Evolutionary conservation across 2,113 vertebrate genomes (phyloP).

Genomic region (Pitta sordida): DNA sequence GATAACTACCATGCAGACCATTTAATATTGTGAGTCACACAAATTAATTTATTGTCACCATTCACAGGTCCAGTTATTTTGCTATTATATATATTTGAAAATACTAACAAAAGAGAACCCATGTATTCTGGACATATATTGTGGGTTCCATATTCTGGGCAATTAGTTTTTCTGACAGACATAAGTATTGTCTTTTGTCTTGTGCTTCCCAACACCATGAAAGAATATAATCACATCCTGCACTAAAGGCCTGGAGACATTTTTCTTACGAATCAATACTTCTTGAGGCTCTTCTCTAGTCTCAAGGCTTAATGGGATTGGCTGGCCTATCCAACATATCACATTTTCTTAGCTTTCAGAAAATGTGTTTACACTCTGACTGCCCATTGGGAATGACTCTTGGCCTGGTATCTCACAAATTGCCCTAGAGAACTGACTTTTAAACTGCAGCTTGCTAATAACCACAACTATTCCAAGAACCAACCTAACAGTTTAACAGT

Average conservation of each 20-base stretch:
- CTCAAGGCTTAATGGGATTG: not conserved
- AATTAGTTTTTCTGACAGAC: not conserved
- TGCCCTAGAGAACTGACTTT: not conserved
- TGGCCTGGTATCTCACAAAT: not conserved
- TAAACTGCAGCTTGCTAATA: not conserved
- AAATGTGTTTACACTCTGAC: not conserved
- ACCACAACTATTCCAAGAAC: not conserved
- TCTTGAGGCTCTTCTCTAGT: not conserved
- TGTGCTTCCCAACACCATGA: not conserved
- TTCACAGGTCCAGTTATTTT: not conserved
- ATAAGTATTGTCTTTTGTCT: not conserved
- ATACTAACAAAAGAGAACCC: not conserved
- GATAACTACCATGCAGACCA: not conserved
- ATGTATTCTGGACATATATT: not conserved
- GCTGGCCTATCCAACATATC: not conserved
- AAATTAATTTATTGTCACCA: not conserved
- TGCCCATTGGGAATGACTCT: not conserved
- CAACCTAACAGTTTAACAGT: not conserved
- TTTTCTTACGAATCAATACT: not conserved
- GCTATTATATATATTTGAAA: not conserved
- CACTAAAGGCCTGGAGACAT: not conserved
- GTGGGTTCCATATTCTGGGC: not conserved
- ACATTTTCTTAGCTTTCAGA: not conserved
- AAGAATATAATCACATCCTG: not conserved
- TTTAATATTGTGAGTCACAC: not conserved